phyloP scores from a whole-genome alignment of 2,888 invertebrate genomes.

The Agrilus mali region DNA sequence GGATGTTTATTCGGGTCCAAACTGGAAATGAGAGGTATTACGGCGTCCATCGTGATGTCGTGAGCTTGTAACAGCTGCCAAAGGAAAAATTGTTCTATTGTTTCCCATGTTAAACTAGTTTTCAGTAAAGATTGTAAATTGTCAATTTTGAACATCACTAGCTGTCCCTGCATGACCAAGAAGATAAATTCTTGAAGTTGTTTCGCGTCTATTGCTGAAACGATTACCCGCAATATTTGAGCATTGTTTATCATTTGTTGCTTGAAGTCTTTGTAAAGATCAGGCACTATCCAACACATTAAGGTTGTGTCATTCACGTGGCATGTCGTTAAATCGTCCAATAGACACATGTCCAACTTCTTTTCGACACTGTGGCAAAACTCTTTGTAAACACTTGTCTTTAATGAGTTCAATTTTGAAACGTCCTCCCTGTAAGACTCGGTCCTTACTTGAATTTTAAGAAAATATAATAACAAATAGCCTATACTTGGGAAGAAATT shows the following conservation, averaged over 20 bases:
- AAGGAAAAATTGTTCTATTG: conserved; percentile 91
- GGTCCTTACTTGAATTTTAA: conserved; percentile 60
- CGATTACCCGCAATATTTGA: conserved; percentile 76
- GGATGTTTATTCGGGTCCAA: conserved; percentile 75
- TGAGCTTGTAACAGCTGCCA: conserved; percentile 95
- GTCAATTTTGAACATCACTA: conserved; percentile 71
- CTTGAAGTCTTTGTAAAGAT: conserved; percentile 83
- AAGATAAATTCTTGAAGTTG: conserved; percentile 87
- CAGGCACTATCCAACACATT: conserved; percentile 86
- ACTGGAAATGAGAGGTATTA: conserved; percentile 66
- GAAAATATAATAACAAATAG: conserved; percentile 77
- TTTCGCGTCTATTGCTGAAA: conserved; percentile 78
- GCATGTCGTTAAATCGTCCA: conserved; percentile 74
- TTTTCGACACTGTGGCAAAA: conserved; percentile 68
- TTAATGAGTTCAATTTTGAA: conserved; percentile 47
- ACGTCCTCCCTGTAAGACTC: conserved; percentile 39
- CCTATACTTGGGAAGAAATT: conserved; percentile 62
- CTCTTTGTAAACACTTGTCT: conserved; percentile 77
- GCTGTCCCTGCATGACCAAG: conserved; percentile 77
- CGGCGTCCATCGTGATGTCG: conserved; percentile 83
- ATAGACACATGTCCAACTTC: conserved; percentile 59
- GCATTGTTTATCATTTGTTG: conserved; percentile 78
- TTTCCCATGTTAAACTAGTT: conserved; percentile 88
- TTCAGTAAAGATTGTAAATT: conserved; percentile 62
- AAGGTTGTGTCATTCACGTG: conserved; percentile 81